Evolutionary conservation across 2,797 vertebrate genomes (phyloP).

Genomic region (Apodemus agrarius): DNA sequence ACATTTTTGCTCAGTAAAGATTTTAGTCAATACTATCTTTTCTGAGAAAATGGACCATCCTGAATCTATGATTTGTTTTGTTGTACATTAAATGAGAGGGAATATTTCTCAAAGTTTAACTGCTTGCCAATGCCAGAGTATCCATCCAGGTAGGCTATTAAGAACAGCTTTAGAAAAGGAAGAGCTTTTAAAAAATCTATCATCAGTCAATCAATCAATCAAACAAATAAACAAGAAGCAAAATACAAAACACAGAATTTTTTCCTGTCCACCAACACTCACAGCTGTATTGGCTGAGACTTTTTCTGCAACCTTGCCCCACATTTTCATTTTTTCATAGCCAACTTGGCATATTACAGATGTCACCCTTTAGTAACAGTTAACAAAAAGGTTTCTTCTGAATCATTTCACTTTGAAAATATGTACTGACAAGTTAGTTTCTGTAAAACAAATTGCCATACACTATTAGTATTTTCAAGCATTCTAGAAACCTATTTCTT

Average conservation of each 20-base stretch:
- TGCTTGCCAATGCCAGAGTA: slow-evolving; percentile 32
- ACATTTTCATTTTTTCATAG: neutral
- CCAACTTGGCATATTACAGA: neutral
- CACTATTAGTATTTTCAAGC: slow-evolving; percentile 19
- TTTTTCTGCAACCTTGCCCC: neutral
- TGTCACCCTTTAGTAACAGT: slow-evolving; percentile 23
- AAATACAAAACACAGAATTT: neutral
- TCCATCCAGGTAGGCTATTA: neutral
- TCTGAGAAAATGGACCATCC: neutral
- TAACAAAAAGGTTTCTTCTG: slow-evolving; percentile 25
- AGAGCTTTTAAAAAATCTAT: neutral
- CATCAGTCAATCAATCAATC: neutral
- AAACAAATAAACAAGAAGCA: neutral
- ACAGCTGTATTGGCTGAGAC: neutral
- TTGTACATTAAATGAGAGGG: slow-evolving; percentile 30
- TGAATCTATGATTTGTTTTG: neutral
- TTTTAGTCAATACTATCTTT: neutral
- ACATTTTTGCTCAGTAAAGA: neutral
- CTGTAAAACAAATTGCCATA: neutral
- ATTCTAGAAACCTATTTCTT: slow-evolving; percentile 22
- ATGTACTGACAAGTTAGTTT: slow-evolving; percentile 9
- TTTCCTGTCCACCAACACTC: neutral
- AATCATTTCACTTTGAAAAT: slow-evolving; percentile 54
- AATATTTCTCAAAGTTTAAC: slow-evolving; percentile 18
- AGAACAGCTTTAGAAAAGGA: neutral